These are phyloP conservation scores for Agrypnia vestita DNA, from an alignment of 1,140 invertebrate genomes.

Conservation along the genomic window DNA sequence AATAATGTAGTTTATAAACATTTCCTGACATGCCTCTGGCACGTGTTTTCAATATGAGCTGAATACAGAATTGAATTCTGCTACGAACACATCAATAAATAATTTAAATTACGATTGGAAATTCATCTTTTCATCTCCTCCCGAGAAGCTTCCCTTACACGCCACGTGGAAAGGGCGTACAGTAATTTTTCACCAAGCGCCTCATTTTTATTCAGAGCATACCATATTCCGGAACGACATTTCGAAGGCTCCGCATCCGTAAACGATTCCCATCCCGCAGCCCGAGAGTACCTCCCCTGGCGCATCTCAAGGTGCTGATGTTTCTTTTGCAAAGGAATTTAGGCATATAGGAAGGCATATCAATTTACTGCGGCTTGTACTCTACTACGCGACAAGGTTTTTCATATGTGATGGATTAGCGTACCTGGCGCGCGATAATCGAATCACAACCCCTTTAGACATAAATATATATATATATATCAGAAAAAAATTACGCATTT, in stretches of 20 bases:
- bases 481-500: neutral
- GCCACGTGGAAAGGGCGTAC: conserved; percentile 35
- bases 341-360: conserved; percentile 36
- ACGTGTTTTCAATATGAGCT: neutral
- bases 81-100: conserved; percentile 8
- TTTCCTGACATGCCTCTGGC: neutral
- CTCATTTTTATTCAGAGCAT: conserved; percentile 61
- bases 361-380: conserved; percentile 25
- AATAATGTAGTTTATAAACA: neutral
- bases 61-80: conserved; percentile 20
- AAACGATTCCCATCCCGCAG: conserved; percentile 56
- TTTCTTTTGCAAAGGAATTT: conserved; percentile 28
- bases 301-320: conserved; percentile 34
- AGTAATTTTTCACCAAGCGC: conserved; percentile 59
- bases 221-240: conserved; percentile 60
- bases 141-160: neutral
- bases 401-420: conserved; percentile 31
- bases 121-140: conserved; percentile 12
- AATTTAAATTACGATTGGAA: conserved; percentile 43
- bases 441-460: neutral
- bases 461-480: neutral
- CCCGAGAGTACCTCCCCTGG: neutral
- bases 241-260: conserved; percentile 60
- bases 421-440: neutral
- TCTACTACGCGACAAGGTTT: conserved; percentile 18